A percentile compares a stretch with the other conserved stretches of the same genome.
These are phyloP conservation scores for Notodonta ziczac DNA, from an alignment of 2,888 invertebrate genomes.

Conservation along the genomic window DNA sequence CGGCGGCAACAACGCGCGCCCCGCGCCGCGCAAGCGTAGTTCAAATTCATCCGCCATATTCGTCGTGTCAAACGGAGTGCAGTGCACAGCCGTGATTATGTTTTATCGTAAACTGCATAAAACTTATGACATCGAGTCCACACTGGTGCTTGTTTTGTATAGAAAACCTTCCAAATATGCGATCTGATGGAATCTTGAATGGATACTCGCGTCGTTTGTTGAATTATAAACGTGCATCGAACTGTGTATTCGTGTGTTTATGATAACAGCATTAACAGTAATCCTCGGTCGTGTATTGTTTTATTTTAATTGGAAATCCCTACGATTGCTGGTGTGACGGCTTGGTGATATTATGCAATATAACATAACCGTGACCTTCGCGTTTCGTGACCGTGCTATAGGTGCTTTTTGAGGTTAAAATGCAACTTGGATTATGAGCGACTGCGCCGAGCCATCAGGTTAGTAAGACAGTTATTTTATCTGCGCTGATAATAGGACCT, in stretches of 20 bases:
- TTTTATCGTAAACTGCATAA: slow-evolving; percentile 78
- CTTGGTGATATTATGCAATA: slow-evolving; percentile 79
- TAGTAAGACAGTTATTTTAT: slow-evolving; percentile 74
- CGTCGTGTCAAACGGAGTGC: slow-evolving; percentile 83
- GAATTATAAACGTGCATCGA: slow-evolving; percentile 78
- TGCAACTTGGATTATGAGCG: slow-evolving; percentile 82
- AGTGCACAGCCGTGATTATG: slow-evolving; percentile 79
- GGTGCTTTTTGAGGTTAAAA: slow-evolving; percentile 83
- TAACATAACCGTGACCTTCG: slow-evolving; percentile 82
- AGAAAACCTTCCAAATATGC: slow-evolving; percentile 71
- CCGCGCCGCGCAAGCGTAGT: slow-evolving; percentile 77
- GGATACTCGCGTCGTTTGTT: slow-evolving; percentile 71
- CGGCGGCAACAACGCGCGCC: slow-evolving; percentile 45
- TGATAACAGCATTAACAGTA: slow-evolving; percentile 81
- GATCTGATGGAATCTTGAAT: slow-evolving; percentile 64
- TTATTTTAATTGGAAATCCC: slow-evolving; percentile 55
- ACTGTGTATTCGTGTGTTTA: slow-evolving; percentile 83
- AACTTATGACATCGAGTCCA: slow-evolving; percentile 70
- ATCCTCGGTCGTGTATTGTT: slow-evolving; percentile 76
- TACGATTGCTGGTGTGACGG: slow-evolving; percentile 66
- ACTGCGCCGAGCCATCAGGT: slow-evolving; percentile 82
- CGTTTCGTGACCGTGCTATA: slow-evolving; percentile 73
- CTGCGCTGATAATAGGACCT: slow-evolving; percentile 56
- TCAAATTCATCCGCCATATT: slow-evolving; percentile 84
- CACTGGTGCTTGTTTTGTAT: slow-evolving; percentile 67